phyloP scores from a whole-genome alignment of 2,888 invertebrate species.

The Urechis unicinctus region DNA sequence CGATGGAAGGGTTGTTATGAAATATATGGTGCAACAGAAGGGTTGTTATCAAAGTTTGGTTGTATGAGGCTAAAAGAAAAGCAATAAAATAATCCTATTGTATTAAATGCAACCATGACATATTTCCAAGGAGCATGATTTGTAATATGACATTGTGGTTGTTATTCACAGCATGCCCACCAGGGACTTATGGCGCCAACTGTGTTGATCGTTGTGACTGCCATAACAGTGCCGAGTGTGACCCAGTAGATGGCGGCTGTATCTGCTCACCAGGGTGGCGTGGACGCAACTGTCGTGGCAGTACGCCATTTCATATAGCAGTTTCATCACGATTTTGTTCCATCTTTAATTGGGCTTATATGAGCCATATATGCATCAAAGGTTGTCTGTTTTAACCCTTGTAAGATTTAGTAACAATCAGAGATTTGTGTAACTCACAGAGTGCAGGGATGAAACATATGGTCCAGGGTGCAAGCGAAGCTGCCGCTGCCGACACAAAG shows the following conservation, averaged over 20 bases:
- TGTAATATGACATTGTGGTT: background rate
- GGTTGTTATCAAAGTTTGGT: too few species aligned
- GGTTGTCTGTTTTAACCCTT: too few species aligned
- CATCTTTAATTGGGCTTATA: background rate
- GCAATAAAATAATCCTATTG: too few species aligned
- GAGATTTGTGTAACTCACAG: conserved; percentile 23
- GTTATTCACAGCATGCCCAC: conserved; percentile 19
- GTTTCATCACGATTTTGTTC: too few species aligned
- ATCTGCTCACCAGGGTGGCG: conserved; percentile 32
- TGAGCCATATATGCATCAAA: background rate
- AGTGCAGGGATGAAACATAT: conserved; percentile 49
- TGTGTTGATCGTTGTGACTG: conserved; percentile 31
- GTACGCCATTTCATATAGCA: too few species aligned
- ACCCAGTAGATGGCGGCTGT: conserved; percentile 9
- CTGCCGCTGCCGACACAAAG: conserved; percentile 54
- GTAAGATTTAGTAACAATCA: background rate
- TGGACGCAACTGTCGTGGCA: conserved; percentile 26
- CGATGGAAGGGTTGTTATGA: too few species aligned
- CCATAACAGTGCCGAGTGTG: conserved; percentile 26
- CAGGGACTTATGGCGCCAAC: conserved; percentile 16
- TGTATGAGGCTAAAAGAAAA: too few species aligned
- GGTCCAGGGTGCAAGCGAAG: conserved; percentile 51
- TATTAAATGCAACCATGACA: too few species aligned
- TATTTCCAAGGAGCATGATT: too few species aligned
- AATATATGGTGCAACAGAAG: too few species aligned